phyloP scores from a whole-genome alignment of 2,113 vertebrate genomes.

The Phasianus colchicus region DNA sequence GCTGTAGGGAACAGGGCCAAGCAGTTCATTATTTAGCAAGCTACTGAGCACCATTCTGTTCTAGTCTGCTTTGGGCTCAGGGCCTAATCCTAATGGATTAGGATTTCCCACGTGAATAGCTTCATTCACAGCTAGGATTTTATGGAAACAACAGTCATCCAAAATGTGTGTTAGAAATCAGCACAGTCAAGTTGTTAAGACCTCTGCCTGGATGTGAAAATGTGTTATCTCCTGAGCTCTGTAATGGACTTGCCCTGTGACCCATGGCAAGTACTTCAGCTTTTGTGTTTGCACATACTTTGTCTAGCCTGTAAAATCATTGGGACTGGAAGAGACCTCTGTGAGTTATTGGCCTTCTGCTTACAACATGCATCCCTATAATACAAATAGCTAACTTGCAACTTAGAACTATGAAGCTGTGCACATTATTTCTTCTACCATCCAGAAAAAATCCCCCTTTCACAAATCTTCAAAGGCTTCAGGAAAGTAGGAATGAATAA shows the following conservation, averaged over 20 bases:
- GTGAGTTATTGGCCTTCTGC: not conserved
- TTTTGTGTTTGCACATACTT: not conserved
- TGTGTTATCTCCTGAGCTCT: not conserved
- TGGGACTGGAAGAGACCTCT: not conserved
- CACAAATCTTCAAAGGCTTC: not conserved
- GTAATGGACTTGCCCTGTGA: not conserved
- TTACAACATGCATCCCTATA: fast-evolving
- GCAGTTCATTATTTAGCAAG: not conserved
- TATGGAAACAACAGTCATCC: not conserved
- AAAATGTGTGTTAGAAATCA: not conserved
- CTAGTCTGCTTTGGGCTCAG: not conserved
- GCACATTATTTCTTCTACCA: not conserved
- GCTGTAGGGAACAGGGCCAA: not conserved
- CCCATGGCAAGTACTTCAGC: not conserved
- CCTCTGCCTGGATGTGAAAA: not conserved
- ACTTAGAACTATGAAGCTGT: not conserved
- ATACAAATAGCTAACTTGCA: not conserved
- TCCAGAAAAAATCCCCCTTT: not conserved
- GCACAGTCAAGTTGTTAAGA: not conserved
- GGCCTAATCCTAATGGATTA: not conserved
- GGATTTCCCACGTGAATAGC: not conserved
- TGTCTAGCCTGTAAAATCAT: not conserved
- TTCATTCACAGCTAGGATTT: not conserved
- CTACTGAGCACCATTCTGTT: not conserved
- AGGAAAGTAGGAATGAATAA: not conserved